A percentile compares a stretch with the other conserved stretches of the same genome.
Evolutionary conservation across 2,888 invertebrate genomes (phyloP).

Genomic region (Chironomus riparius): DNA sequence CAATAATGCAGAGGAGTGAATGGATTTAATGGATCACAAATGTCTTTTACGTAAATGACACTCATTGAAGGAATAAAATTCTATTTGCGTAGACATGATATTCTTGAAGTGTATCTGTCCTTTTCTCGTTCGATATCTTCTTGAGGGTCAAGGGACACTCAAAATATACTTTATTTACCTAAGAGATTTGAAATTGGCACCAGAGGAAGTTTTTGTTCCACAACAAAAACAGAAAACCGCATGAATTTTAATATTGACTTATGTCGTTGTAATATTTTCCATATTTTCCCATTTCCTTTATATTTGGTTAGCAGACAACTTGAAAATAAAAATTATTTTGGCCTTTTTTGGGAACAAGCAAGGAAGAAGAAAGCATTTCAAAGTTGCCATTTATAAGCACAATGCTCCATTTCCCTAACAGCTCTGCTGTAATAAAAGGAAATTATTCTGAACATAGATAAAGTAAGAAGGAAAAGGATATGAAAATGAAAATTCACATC

Average conservation of each 20-base stretch:
- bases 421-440: background rate
- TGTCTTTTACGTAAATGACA: too few relatives aligned
- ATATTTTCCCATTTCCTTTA: background rate
- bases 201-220: too few relatives aligned
- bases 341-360: background rate
- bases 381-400: too few relatives aligned
- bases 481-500: constrained; percentile 5
- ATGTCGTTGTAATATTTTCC: background rate
- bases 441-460: background rate
- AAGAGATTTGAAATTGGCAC: too few relatives aligned
- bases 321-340: background rate
- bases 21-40: too few relatives aligned
- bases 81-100: too few relatives aligned
- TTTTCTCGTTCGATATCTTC: too few relatives aligned
- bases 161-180: too few relatives aligned
- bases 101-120: too few relatives aligned
- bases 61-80: too few relatives aligned
- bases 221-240: background rate
- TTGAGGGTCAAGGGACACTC: too few relatives aligned
- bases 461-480: background rate
- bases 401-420: background rate
- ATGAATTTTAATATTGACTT: constrained; percentile 13
- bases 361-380: too few relatives aligned
- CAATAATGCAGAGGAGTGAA: background rate
- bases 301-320: background rate